Conservation (phyloP, 2,797 vertebrate species). For the Toxotes lorentzi region DNA sequence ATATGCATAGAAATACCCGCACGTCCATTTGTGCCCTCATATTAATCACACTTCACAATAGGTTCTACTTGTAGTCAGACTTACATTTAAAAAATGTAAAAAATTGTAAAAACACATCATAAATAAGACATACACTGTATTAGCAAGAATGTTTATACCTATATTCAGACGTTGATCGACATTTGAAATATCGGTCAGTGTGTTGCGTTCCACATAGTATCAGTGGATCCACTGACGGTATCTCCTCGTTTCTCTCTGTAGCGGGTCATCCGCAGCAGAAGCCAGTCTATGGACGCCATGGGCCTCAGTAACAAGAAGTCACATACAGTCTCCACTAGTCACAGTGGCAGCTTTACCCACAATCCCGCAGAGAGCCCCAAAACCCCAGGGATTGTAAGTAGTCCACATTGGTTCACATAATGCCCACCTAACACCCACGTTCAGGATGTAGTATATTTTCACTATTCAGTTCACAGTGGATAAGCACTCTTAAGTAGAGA, state of each 20-base stretch:
- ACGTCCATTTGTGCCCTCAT: background rate
- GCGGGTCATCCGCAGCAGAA: constrained; percentile 94
- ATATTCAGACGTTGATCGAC: background rate
- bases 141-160: background rate
- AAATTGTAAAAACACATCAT: background rate
- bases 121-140: background rate
- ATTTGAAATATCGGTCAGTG: constrained; percentile 45
- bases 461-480: constrained; percentile 4
- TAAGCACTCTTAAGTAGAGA: constrained; percentile 1
- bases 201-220: constrained; percentile 47
- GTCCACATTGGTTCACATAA: constrained; percentile 65
- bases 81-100: background rate
- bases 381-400: constrained; percentile 93
- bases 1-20: background rate
- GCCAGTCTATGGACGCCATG: constrained; percentile 94
- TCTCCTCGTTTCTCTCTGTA: constrained; percentile 87
- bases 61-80: background rate
- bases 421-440: constrained; percentile 50
- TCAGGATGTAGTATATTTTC: constrained; percentile 12
- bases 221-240: constrained; percentile 73
- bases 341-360: constrained; percentile 93
- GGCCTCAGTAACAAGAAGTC: constrained; percentile 93
- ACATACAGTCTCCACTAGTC: constrained; percentile 93
- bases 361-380: constrained; percentile 92
- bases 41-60: background rate